Evolutionary conservation across 2,113 vertebrate genomes (phyloP), one percentile per base, ranked within the genome.

Genomic region (Blennius ocellaris): DNA sequence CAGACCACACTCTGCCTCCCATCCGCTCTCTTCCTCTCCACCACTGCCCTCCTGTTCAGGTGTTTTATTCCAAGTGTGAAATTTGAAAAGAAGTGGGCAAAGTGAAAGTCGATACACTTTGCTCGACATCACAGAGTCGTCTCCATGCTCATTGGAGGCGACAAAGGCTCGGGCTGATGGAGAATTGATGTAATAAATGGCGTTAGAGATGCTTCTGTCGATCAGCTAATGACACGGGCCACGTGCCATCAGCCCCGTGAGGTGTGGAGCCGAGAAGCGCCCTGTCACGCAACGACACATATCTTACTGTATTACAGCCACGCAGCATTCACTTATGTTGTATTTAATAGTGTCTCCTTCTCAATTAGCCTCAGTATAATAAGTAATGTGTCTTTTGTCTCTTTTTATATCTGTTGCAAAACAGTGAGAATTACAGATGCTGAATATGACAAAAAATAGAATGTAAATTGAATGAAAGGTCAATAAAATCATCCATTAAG

Each of bases 51-150:
- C 53, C 15, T 21, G 15, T 52, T 30, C 39, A 48, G 61, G 39
- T 30, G 44, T 16, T 62, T 51, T 62, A 54, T 73, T 59, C 40
- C 37, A 39, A 61, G 16, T 36, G 8, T 11, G 45, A 39, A 58
- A 63, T 56, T 52, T 30, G 43, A 73, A 69, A 78, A 41, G 11
- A 68, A 70, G 57, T 17, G 38, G 10, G 74, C 15, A 48, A 40
- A 69, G 59, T 69, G 39, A 72, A 80, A 66, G 55, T 83, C 79
- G 41, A 84, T 85, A 53, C 38, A 21, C 69, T 67, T 44, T 66
- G 30, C 30, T 76, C 63, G 16, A 66, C 66, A 55, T 66, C 61
- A 43, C 51, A 70, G 56, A 82, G 73, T 30, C 43, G 15, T 66
- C 54, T 53, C 14, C 5, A 30, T 57, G 62, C 60, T 73, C 52